Conservation (phyloP, 2,113 vertebrate genomes). For the Peromyscus maniculatus region DNA sequence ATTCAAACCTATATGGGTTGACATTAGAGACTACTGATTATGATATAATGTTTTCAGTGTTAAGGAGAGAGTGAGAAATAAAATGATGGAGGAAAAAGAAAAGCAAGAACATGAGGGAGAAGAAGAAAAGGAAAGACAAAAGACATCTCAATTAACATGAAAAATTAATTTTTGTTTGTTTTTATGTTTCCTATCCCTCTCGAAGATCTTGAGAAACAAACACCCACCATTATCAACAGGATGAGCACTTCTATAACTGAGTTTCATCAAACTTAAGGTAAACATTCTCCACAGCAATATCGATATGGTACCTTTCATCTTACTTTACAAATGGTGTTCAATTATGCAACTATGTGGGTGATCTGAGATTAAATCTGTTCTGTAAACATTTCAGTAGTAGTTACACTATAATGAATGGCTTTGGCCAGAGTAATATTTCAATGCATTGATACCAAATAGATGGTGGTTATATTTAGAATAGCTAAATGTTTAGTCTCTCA, state of each 20-base stretch:
- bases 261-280: background rate
- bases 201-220: background rate
- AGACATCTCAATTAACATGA: background rate
- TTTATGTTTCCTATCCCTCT: background rate
- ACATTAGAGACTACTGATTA: background rate
- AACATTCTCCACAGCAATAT: background rate
- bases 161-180: background rate
- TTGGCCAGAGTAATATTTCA: background rate
- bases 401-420: background rate
- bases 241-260: background rate
- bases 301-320: background rate
- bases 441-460: background rate
- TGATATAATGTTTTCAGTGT: background rate
- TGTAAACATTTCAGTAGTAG: background rate
- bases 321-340: background rate
- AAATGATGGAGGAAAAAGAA: background rate
- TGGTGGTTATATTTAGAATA: background rate
- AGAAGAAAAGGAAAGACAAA: background rate
- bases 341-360: background rate
- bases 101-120: background rate
- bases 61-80: background rate
- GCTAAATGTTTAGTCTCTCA: background rate
- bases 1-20: no score
- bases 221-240: background rate
- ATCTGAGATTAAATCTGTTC: background rate